phyloP scores from a whole-genome alignment of 2,888 invertebrate species.

The Phortica magna region DNA sequence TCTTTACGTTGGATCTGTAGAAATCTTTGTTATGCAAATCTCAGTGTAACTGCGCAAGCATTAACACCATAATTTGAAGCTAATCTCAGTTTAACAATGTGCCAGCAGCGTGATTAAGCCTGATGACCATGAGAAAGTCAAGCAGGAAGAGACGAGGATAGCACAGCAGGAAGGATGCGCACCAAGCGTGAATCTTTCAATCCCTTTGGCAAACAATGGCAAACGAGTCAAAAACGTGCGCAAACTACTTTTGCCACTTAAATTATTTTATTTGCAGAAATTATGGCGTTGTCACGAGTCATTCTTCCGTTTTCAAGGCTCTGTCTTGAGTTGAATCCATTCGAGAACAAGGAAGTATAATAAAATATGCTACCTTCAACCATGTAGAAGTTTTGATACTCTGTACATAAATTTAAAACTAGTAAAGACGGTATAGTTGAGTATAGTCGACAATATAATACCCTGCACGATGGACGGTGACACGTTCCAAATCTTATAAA shows the following conservation, averaged over 20 bases:
- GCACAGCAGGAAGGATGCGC: background rate
- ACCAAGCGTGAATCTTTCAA: background rate
- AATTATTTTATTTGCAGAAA: background rate
- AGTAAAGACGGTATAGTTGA: too few relatives aligned
- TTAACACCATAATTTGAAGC: conserved; percentile 14
- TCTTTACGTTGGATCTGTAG: background rate
- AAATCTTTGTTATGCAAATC: conserved; percentile 11
- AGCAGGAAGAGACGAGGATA: background rate
- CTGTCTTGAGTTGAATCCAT: too few relatives aligned
- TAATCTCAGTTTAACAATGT: conserved; percentile 10
- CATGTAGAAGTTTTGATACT: too few relatives aligned
- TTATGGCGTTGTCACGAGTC: background rate
- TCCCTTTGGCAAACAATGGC: background rate
- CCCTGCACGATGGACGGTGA: too few relatives aligned
- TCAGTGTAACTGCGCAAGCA: background rate
- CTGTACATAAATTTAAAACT: too few relatives aligned
- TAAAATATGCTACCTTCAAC: too few relatives aligned
- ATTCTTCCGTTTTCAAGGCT: background rate
- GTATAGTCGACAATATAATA: too few relatives aligned
- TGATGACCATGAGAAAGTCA: background rate
- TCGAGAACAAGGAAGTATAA: too few relatives aligned
- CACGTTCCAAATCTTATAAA: too few relatives aligned
- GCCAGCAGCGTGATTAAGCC: background rate
- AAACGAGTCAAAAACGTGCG: background rate
- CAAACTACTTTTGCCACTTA: conserved; percentile 13